Percentiles rank a stretch among this genome's conserved stretches.
Evolutionary conservation across 2,797 vertebrate genomes (phyloP).

Genomic region (Oreortyx pictus): DNA sequence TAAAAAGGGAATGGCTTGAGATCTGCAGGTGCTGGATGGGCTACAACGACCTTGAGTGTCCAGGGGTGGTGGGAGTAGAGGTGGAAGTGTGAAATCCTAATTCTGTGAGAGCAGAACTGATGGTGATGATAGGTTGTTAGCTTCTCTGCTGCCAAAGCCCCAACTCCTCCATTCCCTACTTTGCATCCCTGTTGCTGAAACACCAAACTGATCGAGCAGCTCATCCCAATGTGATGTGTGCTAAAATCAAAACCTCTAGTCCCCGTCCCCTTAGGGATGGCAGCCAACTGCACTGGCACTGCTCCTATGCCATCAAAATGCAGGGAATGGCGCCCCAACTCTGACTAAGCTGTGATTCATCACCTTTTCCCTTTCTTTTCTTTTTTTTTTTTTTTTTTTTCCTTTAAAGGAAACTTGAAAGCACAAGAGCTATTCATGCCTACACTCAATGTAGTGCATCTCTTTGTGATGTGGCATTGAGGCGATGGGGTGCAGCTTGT

Average conservation of each 20-base stretch:
- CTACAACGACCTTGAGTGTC: rapidly evolving
- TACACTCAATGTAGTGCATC: background rate
- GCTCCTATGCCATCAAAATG: background rate
- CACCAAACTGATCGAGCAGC: background rate
- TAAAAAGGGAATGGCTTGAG: background rate
- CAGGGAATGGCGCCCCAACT: background rate
- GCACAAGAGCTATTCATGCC: background rate
- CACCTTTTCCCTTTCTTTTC: background rate
- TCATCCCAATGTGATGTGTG: rapidly evolving
- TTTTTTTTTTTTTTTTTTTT: background rate
- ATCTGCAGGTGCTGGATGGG: background rate
- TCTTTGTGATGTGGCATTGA: background rate
- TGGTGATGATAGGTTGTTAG: no score
- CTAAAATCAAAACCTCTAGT: background rate
- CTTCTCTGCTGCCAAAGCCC: no score
- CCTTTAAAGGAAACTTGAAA: background rate
- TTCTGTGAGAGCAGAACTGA: background rate
- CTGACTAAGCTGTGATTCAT: conserved; percentile 51
- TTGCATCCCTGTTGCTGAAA: background rate
- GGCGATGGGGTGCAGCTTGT: background rate
- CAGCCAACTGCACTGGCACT: background rate
- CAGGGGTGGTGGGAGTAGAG: rapidly evolving
- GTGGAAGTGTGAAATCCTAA: rapidly evolving
- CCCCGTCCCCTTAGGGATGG: background rate
- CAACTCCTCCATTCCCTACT: background rate